A percentile compares a stretch with the other conserved stretches of the same genome.
Evolutionary conservation across 1,140 invertebrate genomes (phyloP).

Genomic region (Globodera ellingtonae): DNA sequence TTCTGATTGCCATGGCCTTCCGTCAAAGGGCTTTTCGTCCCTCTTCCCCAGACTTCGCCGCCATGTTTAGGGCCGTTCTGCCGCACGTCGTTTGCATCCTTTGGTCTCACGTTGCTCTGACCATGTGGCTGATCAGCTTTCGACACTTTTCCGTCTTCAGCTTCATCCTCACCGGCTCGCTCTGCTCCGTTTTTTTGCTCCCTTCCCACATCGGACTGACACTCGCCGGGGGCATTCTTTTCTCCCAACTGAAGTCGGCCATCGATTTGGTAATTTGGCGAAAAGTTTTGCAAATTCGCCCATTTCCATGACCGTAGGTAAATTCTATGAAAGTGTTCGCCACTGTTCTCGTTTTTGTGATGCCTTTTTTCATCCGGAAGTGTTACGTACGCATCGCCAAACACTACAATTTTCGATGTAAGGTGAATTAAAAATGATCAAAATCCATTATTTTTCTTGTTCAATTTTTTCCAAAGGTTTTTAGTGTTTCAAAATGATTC

Average conservation of each 20-base stretch:
- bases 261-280: slow-evolving; percentile 53
- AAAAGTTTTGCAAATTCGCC: background rate
- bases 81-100: slow-evolving; percentile 55
- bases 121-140: slow-evolving; percentile 57
- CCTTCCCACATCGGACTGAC: slow-evolving; percentile 45
- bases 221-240: slow-evolving; percentile 45
- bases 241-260: slow-evolving; percentile 46
- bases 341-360: slow-evolving; percentile 52
- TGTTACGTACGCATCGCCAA: slow-evolving; percentile 47
- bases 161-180: slow-evolving; percentile 48
- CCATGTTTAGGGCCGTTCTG: slow-evolving; percentile 40
- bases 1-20: slow-evolving; percentile 52
- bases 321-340: slow-evolving; percentile 45
- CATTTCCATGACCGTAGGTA: slow-evolving; percentile 42
- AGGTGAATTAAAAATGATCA: slow-evolving; percentile 12
- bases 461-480: slow-evolving; percentile 5
- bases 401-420: slow-evolving; percentile 50
- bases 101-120: slow-evolving; percentile 58
- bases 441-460: background rate
- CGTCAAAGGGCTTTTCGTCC: background rate
- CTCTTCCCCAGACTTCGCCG: slow-evolving; percentile 1
- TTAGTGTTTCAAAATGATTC: slow-evolving; percentile 38
- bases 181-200: slow-evolving; percentile 53
- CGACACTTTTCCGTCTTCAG: slow-evolving; percentile 42
- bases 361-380: slow-evolving; percentile 53